Evolutionary conservation across 2,113 vertebrate species (phyloP).

Genomic region (Hassar affinis): DNA sequence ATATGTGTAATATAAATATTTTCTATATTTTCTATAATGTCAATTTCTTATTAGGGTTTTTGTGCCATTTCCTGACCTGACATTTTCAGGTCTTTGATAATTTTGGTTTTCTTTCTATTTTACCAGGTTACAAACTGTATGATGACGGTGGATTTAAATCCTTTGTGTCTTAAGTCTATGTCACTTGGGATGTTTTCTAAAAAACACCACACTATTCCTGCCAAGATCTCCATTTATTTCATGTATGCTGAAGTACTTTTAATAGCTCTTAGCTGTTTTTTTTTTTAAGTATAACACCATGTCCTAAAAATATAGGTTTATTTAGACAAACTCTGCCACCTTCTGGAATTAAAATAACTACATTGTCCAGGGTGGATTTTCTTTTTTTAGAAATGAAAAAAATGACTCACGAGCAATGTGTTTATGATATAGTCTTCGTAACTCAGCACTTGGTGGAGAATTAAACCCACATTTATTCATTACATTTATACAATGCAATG

Average conservation of each 20-base stretch:
- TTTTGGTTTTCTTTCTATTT: background rate
- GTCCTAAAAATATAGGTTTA: background rate
- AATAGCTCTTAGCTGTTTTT: too few species aligned
- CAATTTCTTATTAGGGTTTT: background rate
- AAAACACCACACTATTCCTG: background rate
- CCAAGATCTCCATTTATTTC: background rate
- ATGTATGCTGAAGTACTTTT: background rate
- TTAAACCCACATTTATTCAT: background rate
- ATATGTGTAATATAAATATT: background rate
- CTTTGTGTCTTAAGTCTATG: background rate
- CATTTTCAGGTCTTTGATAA: background rate
- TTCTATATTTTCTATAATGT: background rate
- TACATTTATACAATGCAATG: background rate
- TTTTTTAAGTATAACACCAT: too few species aligned
- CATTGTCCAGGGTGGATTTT: background rate
- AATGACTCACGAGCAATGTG: background rate
- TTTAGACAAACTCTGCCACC: background rate
- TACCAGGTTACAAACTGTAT: background rate
- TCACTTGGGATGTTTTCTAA: background rate
- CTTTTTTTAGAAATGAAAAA: background rate
- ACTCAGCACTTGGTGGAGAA: background rate
- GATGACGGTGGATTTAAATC: background rate
- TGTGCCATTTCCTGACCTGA: background rate
- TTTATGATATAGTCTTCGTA: background rate
- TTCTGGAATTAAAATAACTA: background rate